phyloP scores from a whole-genome alignment of 2,888 invertebrate genomes.

The Drosophila neotestacea region DNA sequence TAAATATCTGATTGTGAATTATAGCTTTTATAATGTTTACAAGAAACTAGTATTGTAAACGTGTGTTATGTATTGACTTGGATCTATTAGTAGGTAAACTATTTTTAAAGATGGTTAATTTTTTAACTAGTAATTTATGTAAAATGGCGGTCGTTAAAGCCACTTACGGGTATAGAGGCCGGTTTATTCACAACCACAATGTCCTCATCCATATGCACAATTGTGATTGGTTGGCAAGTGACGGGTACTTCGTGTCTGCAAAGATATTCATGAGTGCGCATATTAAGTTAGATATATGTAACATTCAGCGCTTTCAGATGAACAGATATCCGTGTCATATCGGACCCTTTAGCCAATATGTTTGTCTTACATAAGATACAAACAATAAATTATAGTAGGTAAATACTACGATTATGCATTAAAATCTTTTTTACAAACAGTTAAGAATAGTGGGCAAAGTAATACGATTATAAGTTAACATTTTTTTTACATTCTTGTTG shows the following conservation, averaged over 20 bases:
- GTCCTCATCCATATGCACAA: constrained; percentile 99
- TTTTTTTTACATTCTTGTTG: background rate
- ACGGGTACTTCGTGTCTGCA: constrained; percentile 99
- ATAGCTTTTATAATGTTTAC: background rate
- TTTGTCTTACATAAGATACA: background rate
- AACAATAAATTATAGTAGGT: background rate
- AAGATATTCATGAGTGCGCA: constrained; percentile 57
- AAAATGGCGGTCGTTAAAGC: constrained; percentile 92
- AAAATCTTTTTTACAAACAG: background rate
- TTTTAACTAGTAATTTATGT: constrained; percentile 20
- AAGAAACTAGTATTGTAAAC: background rate
- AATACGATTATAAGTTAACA: background rate
- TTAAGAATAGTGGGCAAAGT: background rate
- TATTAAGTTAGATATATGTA: constrained; percentile 52
- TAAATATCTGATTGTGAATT: background rate
- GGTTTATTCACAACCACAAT: constrained; percentile 99
- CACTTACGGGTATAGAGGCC: constrained; percentile 99
- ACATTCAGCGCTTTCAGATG: constrained; percentile 48
- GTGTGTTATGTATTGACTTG: constrained; percentile 1
- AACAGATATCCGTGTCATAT: constrained; percentile 24
- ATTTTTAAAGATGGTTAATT: constrained; percentile 1
- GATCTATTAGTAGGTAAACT: constrained; percentile 1
- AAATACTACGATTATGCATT: background rate
- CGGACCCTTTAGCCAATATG: constrained; percentile 14
- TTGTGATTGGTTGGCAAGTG: constrained; percentile 97